These are phyloP conservation scores for Hypena proboscidalis DNA, from an alignment of 2,888 invertebrate genomes.

Conservation along the genomic window DNA sequence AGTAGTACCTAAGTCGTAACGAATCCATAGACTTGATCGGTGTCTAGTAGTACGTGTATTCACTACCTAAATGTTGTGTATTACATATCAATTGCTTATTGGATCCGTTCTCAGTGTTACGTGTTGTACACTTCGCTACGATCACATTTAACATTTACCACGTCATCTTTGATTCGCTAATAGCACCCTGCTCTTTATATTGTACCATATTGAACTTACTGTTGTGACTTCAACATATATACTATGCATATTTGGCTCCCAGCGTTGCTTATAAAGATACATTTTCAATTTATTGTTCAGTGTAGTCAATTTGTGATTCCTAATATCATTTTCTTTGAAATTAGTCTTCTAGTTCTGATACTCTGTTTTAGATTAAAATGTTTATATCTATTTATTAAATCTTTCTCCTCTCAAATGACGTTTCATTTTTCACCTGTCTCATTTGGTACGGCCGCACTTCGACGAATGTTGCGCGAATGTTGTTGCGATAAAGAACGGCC, in stretches of 20 bases:
- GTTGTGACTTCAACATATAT: slow-evolving; percentile 20
- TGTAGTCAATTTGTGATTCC: slow-evolving; percentile 71
- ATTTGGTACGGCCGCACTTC: too few relatives aligned
- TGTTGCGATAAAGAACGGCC: too few relatives aligned
- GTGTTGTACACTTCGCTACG: slow-evolving; percentile 32
- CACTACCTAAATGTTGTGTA: slow-evolving; percentile 46
- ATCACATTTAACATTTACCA: slow-evolving; percentile 37
- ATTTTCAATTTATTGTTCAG: slow-evolving; percentile 58
- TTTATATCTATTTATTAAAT: slow-evolving; percentile 84
- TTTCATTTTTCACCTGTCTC: slow-evolving; percentile 58
- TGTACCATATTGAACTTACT: slow-evolving; percentile 32
- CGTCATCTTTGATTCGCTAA: slow-evolving; percentile 50
- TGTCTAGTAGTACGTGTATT: slow-evolving; percentile 27
- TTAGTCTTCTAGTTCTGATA: slow-evolving; percentile 73
- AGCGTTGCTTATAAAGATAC: slow-evolving; percentile 46
- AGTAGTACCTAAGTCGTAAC: slow-evolving; percentile 39
- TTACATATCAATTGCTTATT: slow-evolving; percentile 59
- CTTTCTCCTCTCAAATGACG: slow-evolving; percentile 77
- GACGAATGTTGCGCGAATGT: too few relatives aligned
- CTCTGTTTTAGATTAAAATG: slow-evolving; percentile 79
- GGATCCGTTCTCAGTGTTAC: slow-evolving; percentile 36
- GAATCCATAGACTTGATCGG: slow-evolving; percentile 14
- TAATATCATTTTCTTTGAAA: slow-evolving; percentile 65
- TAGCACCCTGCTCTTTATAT: slow-evolving; percentile 70
- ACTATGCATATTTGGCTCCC: slow-evolving; percentile 50